Base-by-base conservation (phyloP, 2,797 vertebrate species). In the Synanceia verrucosa region DNA sequence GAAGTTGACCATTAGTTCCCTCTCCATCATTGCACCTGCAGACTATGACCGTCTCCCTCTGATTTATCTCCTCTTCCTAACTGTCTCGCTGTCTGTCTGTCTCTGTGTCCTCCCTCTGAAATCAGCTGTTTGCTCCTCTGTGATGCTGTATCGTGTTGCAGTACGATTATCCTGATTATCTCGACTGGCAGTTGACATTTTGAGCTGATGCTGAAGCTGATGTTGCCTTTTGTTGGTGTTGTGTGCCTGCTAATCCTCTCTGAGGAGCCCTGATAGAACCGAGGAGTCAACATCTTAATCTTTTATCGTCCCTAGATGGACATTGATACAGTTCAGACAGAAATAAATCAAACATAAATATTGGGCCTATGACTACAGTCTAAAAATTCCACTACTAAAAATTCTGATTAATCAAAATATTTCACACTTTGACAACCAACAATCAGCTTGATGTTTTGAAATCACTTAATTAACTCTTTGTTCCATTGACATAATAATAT, bases 1-100 rank as follows among this genome's bases (percentile, higher is more conserved):
- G 67, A 73, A 75, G 57, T 55, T 82, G 66, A 78, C 82, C 76
- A 79, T 82, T 75, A 73, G 62, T 66, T 80, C 82, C 58, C 70
- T 80, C 76, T 79, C 73, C 78, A 86, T 82, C 84, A 70, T 56
- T 70, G 44, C 58, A 65, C 59, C 43, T 18, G 73, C 72, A 73
- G 73, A 69, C 77, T 68, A 36, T 46, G 50, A 56, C 78, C 48
- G 73, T 53, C 76, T 73, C 6, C 0, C 29, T 48, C 51, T 83
- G 75, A 81, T 81, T 76, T 76, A 81, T 86, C 55, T 57, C 58
- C 70, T 74, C 47, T 37, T 29, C 24, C 62, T 55, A 52, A 46
- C 51, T 21, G 39, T 47, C 24, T 11, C 2, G n/a, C 3, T 67
- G 16, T 16, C 0, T 48, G 11, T 47, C 28, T 19, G 18, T n/a